Evolutionary conservation across 2,888 invertebrate species (phyloP), one percentile per base, ranked within the genome.

Genomic region (Holacanthella duospinosa): DNA sequence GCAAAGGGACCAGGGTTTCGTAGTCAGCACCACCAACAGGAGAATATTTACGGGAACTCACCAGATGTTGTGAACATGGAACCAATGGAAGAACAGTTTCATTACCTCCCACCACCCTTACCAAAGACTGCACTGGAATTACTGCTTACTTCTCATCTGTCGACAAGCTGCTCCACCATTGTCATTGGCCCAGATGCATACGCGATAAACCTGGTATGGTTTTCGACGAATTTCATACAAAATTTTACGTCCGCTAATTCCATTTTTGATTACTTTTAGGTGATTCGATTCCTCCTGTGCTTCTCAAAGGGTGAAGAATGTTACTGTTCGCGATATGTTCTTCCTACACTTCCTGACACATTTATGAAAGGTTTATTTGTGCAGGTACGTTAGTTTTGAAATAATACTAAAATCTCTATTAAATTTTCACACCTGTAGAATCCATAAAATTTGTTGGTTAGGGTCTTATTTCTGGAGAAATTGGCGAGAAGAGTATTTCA

Each of bases 301-400:
- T 73, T 73, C 60, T 61, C 66, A 6, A 69, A 66, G 2, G 64
- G 59, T 12, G 66, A 69, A 62, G 73, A 73, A 65, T 65, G 68
- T 2, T 73, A 68, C 55, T 73, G 73, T 56, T 73, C 73, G 6
- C 62, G 68, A 43, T 73, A 70, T 60, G 63, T 70, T 6, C 60
- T 70, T 29, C 66, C 71, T 28, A 66, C 68, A 16, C 57, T 73
- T 3, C 73, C 70, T 16, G 72, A 73, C 48, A 73, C 72, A 21
- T 73, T 70, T 29, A 71, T 73, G 72, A 73, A 71, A 62, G 72
- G 72, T n/a, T 56, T 73, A 28, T 71, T 61, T 61, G 64, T 73
- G 36, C 72, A 72, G 68, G 72, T 71, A 61, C 27, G 9, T 29
- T 1, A 19, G 4, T 53, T 2, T 9, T 55, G 25, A 57, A 56